Evolutionary conservation across 2,888 invertebrate genomes (phyloP).

Genomic region (Scaptomyza polygonia): DNA sequence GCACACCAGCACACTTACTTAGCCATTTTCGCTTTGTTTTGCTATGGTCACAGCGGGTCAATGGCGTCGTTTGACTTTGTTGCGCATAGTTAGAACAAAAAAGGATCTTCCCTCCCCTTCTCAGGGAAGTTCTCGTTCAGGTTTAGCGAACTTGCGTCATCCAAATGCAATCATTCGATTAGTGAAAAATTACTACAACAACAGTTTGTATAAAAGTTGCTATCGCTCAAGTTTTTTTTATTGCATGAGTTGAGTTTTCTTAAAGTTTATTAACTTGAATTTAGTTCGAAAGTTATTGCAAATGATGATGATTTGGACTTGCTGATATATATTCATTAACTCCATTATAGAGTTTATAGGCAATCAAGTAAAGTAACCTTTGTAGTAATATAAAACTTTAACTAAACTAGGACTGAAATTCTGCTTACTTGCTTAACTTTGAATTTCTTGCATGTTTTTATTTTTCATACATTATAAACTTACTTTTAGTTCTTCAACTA

Average conservation of each 20-base stretch:
- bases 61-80: slow-evolving; percentile 61
- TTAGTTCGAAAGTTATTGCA: slow-evolving; percentile 2
- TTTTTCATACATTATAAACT: background rate
- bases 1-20: slow-evolving; percentile 17
- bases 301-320: too few relatives aligned
- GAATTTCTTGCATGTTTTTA: background rate
- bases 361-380: too few relatives aligned
- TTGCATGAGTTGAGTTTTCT: slow-evolving; percentile 5
- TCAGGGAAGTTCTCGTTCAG: slow-evolving; percentile 7
- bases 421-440: background rate
- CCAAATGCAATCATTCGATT: slow-evolving; percentile 50
- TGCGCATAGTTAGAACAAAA: slow-evolving; percentile 4
- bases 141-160: slow-evolving; percentile 28
- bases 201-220: slow-evolving; percentile 17
- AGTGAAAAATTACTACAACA: slow-evolving; percentile 33
- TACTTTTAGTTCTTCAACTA: background rate
- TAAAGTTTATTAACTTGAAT: slow-evolving; percentile 10
- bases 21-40: slow-evolving; percentile 28
- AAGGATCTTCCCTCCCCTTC: slow-evolving; percentile 2
- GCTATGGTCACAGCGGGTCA: slow-evolving; percentile 62
- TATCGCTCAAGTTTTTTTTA: slow-evolving; percentile 6
- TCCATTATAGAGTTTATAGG: too few relatives aligned
- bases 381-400: too few relatives aligned
- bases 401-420: background rate
- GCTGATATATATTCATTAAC: too few relatives aligned